Percentiles rank a stretch among this genome's conserved stretches.
Evolutionary conservation across 2,113 vertebrate genomes (phyloP).

Genomic region (Rostratula benghalensis): DNA sequence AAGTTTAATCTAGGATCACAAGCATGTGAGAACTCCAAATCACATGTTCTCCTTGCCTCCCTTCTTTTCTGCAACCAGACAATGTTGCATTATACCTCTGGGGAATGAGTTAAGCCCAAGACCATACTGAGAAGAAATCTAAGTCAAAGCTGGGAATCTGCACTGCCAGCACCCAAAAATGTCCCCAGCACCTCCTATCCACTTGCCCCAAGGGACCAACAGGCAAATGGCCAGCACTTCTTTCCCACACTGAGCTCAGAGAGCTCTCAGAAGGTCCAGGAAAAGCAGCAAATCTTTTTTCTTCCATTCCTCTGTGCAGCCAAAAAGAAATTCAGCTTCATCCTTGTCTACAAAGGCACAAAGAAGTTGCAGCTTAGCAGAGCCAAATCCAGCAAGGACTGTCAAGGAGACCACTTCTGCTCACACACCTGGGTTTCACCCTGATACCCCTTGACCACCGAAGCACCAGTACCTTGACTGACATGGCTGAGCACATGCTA

Average conservation of each 20-base stretch:
- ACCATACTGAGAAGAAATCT: not conserved
- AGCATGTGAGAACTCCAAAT: not conserved
- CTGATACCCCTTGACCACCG: not conserved
- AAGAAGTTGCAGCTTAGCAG: not conserved
- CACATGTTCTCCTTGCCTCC: not conserved
- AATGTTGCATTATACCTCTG: not conserved
- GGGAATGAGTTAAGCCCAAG: accelerated
- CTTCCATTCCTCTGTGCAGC: not conserved
- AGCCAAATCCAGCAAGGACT: not conserved
- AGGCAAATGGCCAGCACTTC: not conserved
- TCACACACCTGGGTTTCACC: not conserved
- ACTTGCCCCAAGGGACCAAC: not conserved
- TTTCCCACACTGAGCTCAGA: not conserved
- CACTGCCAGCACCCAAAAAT: not conserved
- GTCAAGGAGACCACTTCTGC: not conserved
- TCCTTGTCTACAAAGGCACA: not conserved
- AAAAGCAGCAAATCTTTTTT: accelerated
- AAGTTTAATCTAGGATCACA: not conserved
- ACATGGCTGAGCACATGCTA: not conserved
- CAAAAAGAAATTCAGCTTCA: not conserved
- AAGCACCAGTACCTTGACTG: not conserved
- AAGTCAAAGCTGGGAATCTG: not conserved
- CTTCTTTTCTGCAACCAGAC: not conserved
- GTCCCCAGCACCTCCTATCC: not conserved
- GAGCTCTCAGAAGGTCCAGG: not conserved